Evolutionary conservation across 2,797 vertebrate species (phyloP).

Genomic region (Enteromius anoplus): DNA sequence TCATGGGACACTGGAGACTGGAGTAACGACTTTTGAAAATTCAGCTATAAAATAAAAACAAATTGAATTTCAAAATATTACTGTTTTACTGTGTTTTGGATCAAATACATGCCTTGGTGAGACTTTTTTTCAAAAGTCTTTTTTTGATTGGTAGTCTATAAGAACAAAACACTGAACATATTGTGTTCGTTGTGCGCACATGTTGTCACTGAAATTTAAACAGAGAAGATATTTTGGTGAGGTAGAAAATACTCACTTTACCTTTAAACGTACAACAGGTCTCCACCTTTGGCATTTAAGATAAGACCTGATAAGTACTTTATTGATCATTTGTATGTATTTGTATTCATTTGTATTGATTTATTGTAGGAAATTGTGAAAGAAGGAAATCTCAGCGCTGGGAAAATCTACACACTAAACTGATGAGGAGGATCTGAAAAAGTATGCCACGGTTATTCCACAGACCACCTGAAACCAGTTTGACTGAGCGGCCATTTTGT

Average conservation of each 20-base stretch:
- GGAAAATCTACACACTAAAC: background rate
- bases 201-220: background rate
- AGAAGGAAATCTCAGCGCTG: background rate
- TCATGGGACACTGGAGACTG: background rate
- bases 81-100: background rate
- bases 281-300: constrained; percentile 31
- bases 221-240: background rate
- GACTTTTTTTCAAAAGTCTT: background rate
- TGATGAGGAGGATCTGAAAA: background rate
- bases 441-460: background rate
- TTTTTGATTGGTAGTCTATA: background rate
- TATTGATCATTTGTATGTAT: constrained; percentile 30
- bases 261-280: constrained; percentile 19
- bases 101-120: background rate
- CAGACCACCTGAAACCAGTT: background rate
- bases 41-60: background rate
- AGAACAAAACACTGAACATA: background rate
- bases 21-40: background rate
- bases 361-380: constrained; percentile 20
- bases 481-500: constrained; percentile 14
- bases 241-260: constrained; percentile 4
- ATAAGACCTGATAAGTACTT: constrained; percentile 34
- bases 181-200: background rate
- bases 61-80: background rate
- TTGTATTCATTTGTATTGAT: too few species aligned